These are phyloP conservation scores for Phyllopteryx taeniolatus DNA, from an alignment of 2,113 vertebrate genomes.

Conservation along the genomic window DNA sequence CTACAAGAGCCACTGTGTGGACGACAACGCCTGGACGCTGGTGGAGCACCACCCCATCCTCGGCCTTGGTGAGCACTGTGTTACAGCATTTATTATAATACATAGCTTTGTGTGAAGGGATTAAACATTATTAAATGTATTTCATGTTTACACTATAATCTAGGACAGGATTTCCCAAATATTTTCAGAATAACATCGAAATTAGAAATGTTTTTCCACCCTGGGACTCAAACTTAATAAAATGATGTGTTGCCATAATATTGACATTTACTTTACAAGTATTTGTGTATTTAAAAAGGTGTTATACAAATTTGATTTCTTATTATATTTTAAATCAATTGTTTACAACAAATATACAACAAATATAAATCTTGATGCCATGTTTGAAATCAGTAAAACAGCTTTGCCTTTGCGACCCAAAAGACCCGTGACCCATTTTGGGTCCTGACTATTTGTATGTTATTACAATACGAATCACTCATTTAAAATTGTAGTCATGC, in stretches of 20 bases:
- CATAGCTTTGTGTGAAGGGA: not conserved
- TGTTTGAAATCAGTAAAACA: not conserved
- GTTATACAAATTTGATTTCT: not conserved
- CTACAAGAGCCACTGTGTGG: slow-evolving; percentile 95
- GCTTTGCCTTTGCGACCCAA: not conserved
- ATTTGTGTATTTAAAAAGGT: not conserved
- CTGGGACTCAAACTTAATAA: not conserved
- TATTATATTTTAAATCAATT: not conserved
- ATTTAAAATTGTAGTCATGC: not conserved
- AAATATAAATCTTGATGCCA: not conserved
- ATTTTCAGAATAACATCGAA: not conserved
- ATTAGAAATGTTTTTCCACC: not conserved
- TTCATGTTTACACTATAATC: not conserved
- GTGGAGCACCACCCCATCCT: slow-evolving; percentile 95
- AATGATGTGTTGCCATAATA: not conserved
- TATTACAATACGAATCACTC: not conserved
- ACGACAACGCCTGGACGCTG: slow-evolving; percentile 95
- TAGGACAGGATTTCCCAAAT: too few species aligned
- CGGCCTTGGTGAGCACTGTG: slow-evolving; percentile 80
- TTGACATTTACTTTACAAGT: not conserved
- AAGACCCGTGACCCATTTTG: not conserved
- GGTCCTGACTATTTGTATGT: not conserved
- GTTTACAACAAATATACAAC: not conserved
- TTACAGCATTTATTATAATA: not conserved
- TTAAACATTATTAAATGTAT: not conserved